phyloP scores from a whole-genome alignment of 2,888 invertebrate species.

The Diloba caeruleocephala region DNA sequence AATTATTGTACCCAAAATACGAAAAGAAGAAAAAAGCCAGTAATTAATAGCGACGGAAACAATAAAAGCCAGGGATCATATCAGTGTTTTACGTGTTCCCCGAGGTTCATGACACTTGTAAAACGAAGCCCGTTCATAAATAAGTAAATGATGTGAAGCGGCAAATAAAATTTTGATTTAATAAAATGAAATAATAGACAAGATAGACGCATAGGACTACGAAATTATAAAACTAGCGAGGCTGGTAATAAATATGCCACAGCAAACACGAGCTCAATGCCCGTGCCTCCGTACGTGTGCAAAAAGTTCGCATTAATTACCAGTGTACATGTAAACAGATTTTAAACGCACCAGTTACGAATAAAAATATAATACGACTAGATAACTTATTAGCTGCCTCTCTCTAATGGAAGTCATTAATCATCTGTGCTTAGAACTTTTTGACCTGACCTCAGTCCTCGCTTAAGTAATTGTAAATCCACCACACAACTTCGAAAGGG shows the following conservation, averaged over 20 bases:
- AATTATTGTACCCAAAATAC: neutral
- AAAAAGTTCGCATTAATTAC: slow-evolving; percentile 64
- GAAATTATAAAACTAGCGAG: slow-evolving; percentile 71
- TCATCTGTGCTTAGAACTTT: slow-evolving; percentile 17
- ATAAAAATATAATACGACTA: slow-evolving; percentile 40
- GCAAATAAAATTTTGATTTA: slow-evolving; percentile 57
- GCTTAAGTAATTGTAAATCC: neutral
- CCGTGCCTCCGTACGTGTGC: slow-evolving; percentile 59
- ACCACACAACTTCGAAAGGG: no score
- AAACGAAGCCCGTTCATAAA: slow-evolving; percentile 49
- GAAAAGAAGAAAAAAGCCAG: neutral
- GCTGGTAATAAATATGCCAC: slow-evolving; percentile 75
- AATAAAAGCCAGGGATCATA: slow-evolving; percentile 19
- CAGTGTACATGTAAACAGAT: slow-evolving; percentile 53
- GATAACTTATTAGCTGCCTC: slow-evolving; percentile 38
- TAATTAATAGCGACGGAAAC: slow-evolving; percentile 6
- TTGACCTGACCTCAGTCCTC: neutral
- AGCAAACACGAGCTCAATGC: slow-evolving; percentile 67
- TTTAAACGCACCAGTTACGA: slow-evolving; percentile 44
- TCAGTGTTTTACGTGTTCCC: slow-evolving; percentile 21
- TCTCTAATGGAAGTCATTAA: slow-evolving; percentile 46
- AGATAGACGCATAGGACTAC: slow-evolving; percentile 58
- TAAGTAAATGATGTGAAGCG: slow-evolving; percentile 52
- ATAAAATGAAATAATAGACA: slow-evolving; percentile 64
- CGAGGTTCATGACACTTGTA: slow-evolving; percentile 20